Base-by-base conservation (phyloP, 1,140 invertebrate genomes). In the Macrotrachela quadricornifera region DNA sequence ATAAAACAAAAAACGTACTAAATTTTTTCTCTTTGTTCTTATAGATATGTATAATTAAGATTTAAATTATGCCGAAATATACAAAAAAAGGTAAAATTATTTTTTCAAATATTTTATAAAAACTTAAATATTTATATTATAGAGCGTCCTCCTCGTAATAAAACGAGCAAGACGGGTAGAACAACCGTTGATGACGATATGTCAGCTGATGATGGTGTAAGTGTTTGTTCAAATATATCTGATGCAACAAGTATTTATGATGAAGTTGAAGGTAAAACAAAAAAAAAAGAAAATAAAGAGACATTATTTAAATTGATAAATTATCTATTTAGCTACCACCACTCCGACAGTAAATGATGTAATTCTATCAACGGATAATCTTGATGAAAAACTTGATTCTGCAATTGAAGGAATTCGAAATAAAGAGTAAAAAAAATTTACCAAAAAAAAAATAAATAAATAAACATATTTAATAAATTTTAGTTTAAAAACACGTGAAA, bases 401-500 rank as follows among this genome's bases (percentile, higher is more conserved):
- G 43, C 41, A 36, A 15, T 50, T 43, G 49, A 50, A n/a, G 15
- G 42, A 15, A 14, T 50, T 36, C 11, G 43, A 11, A 41, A 50
- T 44, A 50, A 50, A 44, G 49, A 41, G 47, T 49, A 14, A n/a
- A 8, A 30, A 4, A 30, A 30, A 4, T 30, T 30, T 30, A 30
- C 21, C 21, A 8, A 4, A 11, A 30, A 30, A 4, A 48, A 30
- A 36, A 30, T n/a, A 13, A 21, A 4, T 12, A 9, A 14, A 13
- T 46, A 21, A 21, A n/a, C 14, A 47, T 17, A 17, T 46, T 46
- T 6, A 46, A 17, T 18, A 8, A 21, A 21, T 18, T 21, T 38
- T 15, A 49, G 47, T 36, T 50, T 44, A 8, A 50, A 50, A 44
- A 41, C 43, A 50, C 43, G 49, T 36, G 49, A 50, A 44, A 41